Evolutionary conservation across 2,113 vertebrate genomes (phyloP).

Genomic region (Chaetura pelagica): DNA sequence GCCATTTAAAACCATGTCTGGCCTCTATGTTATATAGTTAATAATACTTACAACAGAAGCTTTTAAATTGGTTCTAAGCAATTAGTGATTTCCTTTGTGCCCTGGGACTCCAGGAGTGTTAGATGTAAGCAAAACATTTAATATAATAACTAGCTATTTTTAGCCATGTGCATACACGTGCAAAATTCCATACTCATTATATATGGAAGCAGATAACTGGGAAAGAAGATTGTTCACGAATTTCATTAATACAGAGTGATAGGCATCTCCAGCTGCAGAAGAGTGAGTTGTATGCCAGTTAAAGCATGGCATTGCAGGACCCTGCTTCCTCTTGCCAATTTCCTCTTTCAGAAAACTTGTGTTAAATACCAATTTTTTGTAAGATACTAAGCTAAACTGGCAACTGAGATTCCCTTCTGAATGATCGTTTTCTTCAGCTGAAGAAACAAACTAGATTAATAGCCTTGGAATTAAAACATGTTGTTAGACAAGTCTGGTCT

Average conservation of each 20-base stretch:
- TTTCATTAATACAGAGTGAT: fast-evolving
- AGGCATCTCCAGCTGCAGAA: background rate
- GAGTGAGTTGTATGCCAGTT: background rate
- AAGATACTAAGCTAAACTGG: background rate
- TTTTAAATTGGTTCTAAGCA: background rate
- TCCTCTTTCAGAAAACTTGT: background rate
- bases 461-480: background rate
- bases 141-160: background rate
- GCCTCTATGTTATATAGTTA: background rate
- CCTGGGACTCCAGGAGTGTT: background rate
- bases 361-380: background rate
- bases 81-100: background rate
- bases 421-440: background rate
- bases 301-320: background rate
- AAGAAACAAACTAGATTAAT: background rate
- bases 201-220: background rate
- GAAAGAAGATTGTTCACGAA: background rate
- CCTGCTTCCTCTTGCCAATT: background rate
- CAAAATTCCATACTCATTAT: background rate
- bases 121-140: background rate
- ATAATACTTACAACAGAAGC: background rate
- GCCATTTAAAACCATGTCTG: background rate
- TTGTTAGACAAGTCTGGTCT: background rate
- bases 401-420: background rate
- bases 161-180: background rate